These are phyloP conservation scores for Drepana arcuata DNA, from an alignment of 1,140 invertebrate species.

Conservation along the genomic window DNA sequence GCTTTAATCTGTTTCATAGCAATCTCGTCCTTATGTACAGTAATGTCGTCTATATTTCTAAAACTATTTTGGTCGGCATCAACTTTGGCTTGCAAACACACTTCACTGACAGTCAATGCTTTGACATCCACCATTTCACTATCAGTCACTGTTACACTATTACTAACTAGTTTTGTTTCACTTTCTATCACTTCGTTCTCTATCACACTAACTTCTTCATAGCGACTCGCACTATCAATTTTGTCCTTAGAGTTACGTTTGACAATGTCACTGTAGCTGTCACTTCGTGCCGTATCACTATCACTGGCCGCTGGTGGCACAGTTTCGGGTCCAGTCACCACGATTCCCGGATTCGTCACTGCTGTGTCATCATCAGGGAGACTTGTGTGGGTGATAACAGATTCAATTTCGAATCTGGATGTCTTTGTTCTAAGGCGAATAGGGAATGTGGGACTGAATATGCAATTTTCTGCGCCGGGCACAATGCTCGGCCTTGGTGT, in stretches of 20 bases:
- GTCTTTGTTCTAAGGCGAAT: too few relatives aligned
- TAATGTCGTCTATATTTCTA: slow-evolving; percentile 4
- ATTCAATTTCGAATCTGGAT: too few relatives aligned
- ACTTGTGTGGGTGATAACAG: too few relatives aligned
- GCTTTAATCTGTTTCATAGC: slow-evolving; percentile 46
- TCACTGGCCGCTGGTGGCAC: slow-evolving; percentile 1
- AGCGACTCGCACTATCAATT: too few relatives aligned
- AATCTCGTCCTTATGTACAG: slow-evolving; percentile 19
- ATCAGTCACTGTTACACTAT: slow-evolving; percentile 27
- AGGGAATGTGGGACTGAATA: too few relatives aligned
- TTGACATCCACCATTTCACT: slow-evolving; percentile 27
- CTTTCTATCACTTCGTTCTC: slow-evolving; percentile 25
- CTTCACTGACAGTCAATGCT: slow-evolving; percentile 28
- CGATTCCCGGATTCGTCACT: neutral
- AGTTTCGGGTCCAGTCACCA: neutral
- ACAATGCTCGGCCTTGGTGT: too few relatives aligned
- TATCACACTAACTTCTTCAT: slow-evolving; percentile 21
- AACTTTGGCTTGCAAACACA: slow-evolving; percentile 34
- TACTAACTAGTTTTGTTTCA: slow-evolving; percentile 44
- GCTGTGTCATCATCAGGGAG: too few relatives aligned
- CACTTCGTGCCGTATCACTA: slow-evolving; percentile 11
- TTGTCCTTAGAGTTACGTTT: slow-evolving; percentile 7
- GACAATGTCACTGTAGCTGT: slow-evolving; percentile 14
- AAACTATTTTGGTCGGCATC: slow-evolving; percentile 33
- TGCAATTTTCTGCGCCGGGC: too few relatives aligned